Percentiles rank a stretch among this genome's conserved stretches.
phyloP scores from a whole-genome alignment of 2,797 vertebrate species.

The Anabas testudineus region DNA sequence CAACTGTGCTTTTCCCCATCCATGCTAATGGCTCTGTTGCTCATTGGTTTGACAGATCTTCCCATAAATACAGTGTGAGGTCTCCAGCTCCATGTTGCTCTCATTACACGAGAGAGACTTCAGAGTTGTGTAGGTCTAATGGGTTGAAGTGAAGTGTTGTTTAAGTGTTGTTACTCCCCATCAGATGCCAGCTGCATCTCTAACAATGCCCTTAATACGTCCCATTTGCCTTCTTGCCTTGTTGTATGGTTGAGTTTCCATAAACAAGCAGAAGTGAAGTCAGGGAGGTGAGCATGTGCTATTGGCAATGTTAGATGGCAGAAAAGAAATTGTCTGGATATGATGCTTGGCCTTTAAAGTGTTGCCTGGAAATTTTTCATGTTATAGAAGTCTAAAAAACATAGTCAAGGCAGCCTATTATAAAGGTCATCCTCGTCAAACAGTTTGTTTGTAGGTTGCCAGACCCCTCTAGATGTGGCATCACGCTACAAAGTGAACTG shows the following conservation, averaged over 20 bases:
- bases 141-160: slow-evolving; percentile 70
- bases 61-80: slow-evolving; percentile 62
- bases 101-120: slow-evolving; percentile 65
- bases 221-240: slow-evolving; percentile 39
- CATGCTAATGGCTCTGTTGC: slow-evolving; percentile 58
- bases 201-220: slow-evolving; percentile 61
- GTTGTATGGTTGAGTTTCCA: slow-evolving; percentile 57
- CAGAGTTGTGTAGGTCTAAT: slow-evolving; percentile 71
- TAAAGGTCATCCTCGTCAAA: slow-evolving; percentile 36
- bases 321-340: slow-evolving; percentile 40
- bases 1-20: slow-evolving; percentile 55
- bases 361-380: slow-evolving; percentile 37
- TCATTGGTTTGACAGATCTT: slow-evolving; percentile 71
- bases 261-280: slow-evolving; percentile 60
- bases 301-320: slow-evolving; percentile 11
- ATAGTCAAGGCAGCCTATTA: background rate
- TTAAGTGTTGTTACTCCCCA: slow-evolving; percentile 68
- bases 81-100: slow-evolving; percentile 57
- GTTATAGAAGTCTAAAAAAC: slow-evolving; percentile 10
- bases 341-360: slow-evolving; percentile 10
- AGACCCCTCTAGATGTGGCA: background rate
- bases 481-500: background rate
- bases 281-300: slow-evolving; percentile 56
- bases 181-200: slow-evolving; percentile 60
- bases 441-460: background rate